These are phyloP conservation scores for Caiman crocodilus DNA, from an alignment of 2,797 vertebrate genomes.

Conservation along the genomic window DNA sequence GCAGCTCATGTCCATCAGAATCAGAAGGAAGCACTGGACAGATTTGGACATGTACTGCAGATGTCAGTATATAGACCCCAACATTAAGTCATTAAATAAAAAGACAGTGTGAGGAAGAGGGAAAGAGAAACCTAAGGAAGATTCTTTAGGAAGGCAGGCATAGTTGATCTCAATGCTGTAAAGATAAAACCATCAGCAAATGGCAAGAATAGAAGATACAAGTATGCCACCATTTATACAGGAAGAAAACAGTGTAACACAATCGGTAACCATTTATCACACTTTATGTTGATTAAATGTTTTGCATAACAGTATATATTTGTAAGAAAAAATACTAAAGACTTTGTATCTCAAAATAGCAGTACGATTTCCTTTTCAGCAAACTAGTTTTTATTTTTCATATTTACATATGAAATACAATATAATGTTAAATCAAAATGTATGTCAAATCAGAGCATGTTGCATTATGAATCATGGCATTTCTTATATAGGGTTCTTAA, in stretches of 20 bases:
- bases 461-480: not conserved
- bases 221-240: rapidly evolving
- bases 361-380: not conserved
- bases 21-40: not conserved
- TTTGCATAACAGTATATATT: not conserved
- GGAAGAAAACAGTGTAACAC: not conserved
- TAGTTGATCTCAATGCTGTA: not conserved
- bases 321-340: not conserved
- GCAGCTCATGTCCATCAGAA: not conserved
- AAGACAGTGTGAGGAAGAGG: not conserved
- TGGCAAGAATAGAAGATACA: not conserved
- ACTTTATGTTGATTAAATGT: not conserved
- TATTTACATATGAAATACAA: not conserved
- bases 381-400: not conserved
- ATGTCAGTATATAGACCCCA: rapidly evolving
- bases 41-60: not conserved
- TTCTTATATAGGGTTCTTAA: not conserved
- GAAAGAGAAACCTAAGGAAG: not conserved
- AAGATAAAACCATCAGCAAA: not conserved
- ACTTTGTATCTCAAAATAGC: not conserved
- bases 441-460: not conserved
- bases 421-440: constrained; percentile 5
- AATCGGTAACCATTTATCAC: not conserved
- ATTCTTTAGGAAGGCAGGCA: not conserved
- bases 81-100: not conserved